A percentile compares a stretch with the other conserved stretches of the same genome.
Conservation (phyloP, 1,140 invertebrate genomes). For the Drosophila parabipectinata region DNA sequence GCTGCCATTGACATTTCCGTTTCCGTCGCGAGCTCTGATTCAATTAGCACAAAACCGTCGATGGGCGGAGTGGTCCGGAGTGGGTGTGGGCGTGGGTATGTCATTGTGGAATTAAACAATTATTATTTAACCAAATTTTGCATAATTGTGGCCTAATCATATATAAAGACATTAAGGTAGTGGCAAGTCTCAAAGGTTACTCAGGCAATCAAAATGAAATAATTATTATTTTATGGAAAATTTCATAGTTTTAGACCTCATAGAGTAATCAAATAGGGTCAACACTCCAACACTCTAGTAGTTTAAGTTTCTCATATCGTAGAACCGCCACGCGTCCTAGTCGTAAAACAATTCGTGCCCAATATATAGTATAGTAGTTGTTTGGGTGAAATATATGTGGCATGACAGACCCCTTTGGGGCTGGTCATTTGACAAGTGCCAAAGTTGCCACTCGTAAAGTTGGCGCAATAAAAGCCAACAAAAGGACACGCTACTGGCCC, state of each 20-base stretch:
- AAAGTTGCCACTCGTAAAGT: constrained; percentile 67
- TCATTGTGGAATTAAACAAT: constrained; percentile 45
- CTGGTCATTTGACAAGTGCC: constrained; percentile 64
- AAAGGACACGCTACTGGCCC: constrained; percentile 24
- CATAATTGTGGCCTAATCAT: constrained; percentile 10
- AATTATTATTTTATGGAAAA: constrained; percentile 39
- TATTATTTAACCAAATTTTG: constrained; percentile 19
- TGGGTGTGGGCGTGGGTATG: background rate
- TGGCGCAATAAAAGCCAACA: constrained; percentile 56
- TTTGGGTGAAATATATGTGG: constrained; percentile 21
- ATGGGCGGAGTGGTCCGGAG: constrained; percentile 2
- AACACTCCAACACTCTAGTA: background rate
- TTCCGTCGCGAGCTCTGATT: constrained; percentile 67
- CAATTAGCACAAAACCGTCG: constrained; percentile 67
- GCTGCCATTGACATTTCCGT: constrained; percentile 77
- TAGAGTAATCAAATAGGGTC: constrained; percentile 33
- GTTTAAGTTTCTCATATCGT: constrained; percentile 14
- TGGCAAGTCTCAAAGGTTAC: too few relatives aligned
- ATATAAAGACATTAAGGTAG: background rate
- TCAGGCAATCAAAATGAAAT: constrained; percentile 12
- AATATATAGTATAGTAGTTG: constrained; percentile 34
- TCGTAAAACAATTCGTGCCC: constrained; percentile 57
- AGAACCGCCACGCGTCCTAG: constrained; percentile 40
- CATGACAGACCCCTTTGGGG: constrained; percentile 37
- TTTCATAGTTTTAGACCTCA: constrained; percentile 29